phyloP scores from a whole-genome alignment of 53 echinoderm and acorn worm species.

The Hippasteria phrygiana region DNA sequence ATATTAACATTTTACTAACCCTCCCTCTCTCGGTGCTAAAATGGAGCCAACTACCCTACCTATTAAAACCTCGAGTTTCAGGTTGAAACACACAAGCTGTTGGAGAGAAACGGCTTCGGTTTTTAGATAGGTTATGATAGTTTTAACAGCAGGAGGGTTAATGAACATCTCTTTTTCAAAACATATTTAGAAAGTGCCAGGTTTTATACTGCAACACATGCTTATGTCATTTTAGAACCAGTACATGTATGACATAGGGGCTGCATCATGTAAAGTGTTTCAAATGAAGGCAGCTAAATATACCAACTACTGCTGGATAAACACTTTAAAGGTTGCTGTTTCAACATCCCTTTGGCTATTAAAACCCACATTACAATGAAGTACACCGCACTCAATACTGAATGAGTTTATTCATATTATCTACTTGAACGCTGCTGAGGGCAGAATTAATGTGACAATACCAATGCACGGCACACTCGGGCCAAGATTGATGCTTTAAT shows the following conservation, averaged over 20 bases:
- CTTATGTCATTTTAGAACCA: neutral
- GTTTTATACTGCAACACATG: too few relatives aligned
- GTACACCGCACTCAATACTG: slow-evolving; percentile 1
- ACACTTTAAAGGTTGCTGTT: neutral
- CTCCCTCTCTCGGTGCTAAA: too few relatives aligned
- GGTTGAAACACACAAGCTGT: too few relatives aligned
- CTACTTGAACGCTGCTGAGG: neutral
- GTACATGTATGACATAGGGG: neutral
- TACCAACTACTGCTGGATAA: neutral
- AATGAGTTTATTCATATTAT: slow-evolving; percentile 32
- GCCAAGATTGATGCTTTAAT: slow-evolving; percentile 8
- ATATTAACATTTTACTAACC: too few relatives aligned
- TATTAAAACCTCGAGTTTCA: too few relatives aligned
- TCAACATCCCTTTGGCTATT: neutral
- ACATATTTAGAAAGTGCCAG: too few relatives aligned
- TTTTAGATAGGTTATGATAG: too few relatives aligned
- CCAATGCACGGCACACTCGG: slow-evolving; percentile 11
- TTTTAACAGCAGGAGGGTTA: too few relatives aligned
- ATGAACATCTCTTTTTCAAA: too few relatives aligned
- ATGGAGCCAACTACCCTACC: too few relatives aligned
- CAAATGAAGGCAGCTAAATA: neutral
- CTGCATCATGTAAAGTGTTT: neutral
- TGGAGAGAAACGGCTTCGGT: too few relatives aligned
- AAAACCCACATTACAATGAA: neutral
- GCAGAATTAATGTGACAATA: slow-evolving; percentile 28